Base-by-base conservation (phyloP, 2,888 invertebrate genomes). In the Ormyrus nitidulus region DNA sequence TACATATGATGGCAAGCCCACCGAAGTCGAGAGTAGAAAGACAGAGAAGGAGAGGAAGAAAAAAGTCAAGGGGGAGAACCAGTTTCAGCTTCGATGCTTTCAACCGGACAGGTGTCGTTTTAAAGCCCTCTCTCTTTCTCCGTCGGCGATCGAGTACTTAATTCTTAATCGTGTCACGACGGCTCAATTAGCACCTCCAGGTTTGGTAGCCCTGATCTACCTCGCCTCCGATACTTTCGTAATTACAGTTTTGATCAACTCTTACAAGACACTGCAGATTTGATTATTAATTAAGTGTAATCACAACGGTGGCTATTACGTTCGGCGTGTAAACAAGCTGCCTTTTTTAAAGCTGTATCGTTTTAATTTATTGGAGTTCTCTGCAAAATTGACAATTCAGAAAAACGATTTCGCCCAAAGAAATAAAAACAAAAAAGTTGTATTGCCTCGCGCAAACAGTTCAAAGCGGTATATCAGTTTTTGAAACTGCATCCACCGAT, bases 91-190 rank as follows among this genome's bases (percentile, higher is more conserved):
- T 69, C 68, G 49, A 64, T 62, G 56, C 61, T 68, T 61, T 49
- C 64, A 70, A 19, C 59, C 83, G 81, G 80, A 84, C 83, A 84
- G 85, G 82, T 83, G 83, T 82, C 77, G 70, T 70, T 77, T 77
- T 64, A 70, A 77, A 77, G 54, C 9, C 64, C 54, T 19, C 10
- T 48, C 61, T 81, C 81, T 79, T 65, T 62, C 69, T 82, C n/a
- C 62, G 56, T 56, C 34, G 73, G 54, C 66, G 82, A 83, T 84
- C 79, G 80, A 73, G 62, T 64, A 56, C 74, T 70, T 65, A 72
- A 80, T 84, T 80, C 72, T 79, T 71, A 71, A 82, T 79, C 79
- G 54, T 68, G 56, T 77, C 81, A 64, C 69, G 62, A 64, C 70
- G 79, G 76, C 74, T 65, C 79, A 70, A 74, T 79, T 74, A 75